These are phyloP conservation scores for Columba janthina DNA, from an alignment of 2,113 vertebrate genomes.

Conservation along the genomic window DNA sequence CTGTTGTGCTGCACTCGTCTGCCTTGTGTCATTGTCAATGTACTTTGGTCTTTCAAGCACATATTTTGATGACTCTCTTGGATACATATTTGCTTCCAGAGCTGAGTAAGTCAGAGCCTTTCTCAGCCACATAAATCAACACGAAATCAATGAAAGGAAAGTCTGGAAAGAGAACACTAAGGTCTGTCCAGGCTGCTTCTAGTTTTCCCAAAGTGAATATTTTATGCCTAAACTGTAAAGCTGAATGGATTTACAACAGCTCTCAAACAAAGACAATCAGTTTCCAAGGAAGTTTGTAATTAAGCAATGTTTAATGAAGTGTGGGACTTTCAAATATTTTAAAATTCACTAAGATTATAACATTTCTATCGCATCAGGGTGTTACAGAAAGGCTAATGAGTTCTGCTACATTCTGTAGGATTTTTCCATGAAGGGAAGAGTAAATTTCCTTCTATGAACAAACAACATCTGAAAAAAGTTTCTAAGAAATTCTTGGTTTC, in stretches of 20 bases:
- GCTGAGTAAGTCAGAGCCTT: not conserved
- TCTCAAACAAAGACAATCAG: not conserved
- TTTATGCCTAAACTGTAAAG: not conserved
- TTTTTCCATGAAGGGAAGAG: not conserved
- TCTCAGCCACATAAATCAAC: not conserved
- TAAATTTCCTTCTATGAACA: not conserved
- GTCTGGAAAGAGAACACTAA: not conserved
- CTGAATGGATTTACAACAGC: not conserved
- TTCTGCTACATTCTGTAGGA: not conserved
- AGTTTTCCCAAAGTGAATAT: not conserved
- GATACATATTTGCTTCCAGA: not conserved
- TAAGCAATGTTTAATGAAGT: not conserved
- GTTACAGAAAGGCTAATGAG: not conserved
- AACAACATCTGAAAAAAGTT: not conserved
- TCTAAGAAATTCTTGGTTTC: not conserved
- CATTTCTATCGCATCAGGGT: not conserved
- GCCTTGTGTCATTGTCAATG: not conserved
- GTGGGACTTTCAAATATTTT: not conserved
- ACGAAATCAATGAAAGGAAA: not conserved
- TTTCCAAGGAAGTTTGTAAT: not conserved
- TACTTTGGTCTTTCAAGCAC: not conserved
- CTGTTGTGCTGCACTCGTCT: fast-evolving
- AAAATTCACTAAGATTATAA: not conserved
- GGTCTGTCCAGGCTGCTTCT: not conserved
- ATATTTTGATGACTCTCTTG: not conserved